phyloP scores from a whole-genome alignment of 2,113 vertebrate genomes.

The Porphyrio hochstetteri region DNA sequence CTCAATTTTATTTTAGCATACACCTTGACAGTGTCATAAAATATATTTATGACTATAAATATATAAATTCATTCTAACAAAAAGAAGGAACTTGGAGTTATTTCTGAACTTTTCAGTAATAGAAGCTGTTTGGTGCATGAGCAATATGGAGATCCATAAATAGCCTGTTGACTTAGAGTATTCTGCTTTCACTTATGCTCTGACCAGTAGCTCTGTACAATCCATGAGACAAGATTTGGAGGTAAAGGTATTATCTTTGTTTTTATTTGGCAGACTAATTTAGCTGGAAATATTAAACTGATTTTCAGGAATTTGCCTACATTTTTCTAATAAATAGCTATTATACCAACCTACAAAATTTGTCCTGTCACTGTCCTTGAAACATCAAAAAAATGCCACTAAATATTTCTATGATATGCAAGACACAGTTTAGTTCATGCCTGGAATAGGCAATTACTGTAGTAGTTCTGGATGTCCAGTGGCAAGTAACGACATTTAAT shows the following conservation, averaged over 20 bases:
- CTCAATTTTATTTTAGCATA: neutral
- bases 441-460: neutral
- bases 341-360: neutral
- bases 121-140: neutral
- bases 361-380: neutral
- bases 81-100: neutral
- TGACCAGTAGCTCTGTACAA: neutral
- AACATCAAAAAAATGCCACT: neutral
- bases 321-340: neutral
- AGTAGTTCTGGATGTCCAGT: neutral
- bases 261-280: neutral
- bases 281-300: neutral
- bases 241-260: neutral
- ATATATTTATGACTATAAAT: neutral
- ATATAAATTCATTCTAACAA: neutral
- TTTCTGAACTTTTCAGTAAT: neutral
- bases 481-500: neutral
- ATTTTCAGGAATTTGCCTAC: neutral
- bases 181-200: neutral
- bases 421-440: neutral
- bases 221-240: neutral
- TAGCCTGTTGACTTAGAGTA: neutral
- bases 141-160: neutral
- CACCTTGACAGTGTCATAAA: accelerated
- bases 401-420: neutral